Conservation (phyloP, 2,888 invertebrate species). For the Baronia brevicornis region DNA sequence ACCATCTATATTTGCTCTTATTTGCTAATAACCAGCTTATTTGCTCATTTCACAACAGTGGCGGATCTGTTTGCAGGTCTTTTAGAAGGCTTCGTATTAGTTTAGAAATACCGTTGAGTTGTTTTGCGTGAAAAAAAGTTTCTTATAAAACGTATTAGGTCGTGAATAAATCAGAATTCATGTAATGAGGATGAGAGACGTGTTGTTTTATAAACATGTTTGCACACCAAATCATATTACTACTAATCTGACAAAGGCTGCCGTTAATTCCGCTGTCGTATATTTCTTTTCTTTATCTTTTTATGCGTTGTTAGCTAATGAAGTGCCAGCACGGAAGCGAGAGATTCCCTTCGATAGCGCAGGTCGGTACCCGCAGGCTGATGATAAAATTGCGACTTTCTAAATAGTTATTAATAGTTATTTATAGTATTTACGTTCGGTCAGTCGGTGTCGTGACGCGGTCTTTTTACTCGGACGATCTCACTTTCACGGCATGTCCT, state of each 20-base stretch:
- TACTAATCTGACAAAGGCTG: background rate
- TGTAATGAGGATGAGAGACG: no score
- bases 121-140: no score
- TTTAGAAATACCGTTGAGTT: no score
- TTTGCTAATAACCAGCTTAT: no score
- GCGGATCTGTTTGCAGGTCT: background rate
- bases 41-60: no score
- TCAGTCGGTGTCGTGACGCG: constrained; percentile 36
- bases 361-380: constrained; percentile 8
- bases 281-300: constrained; percentile 6
- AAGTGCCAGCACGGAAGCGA: constrained; percentile 35
- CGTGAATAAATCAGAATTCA: no score
- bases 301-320: constrained; percentile 28
- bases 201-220: no score
- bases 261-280: background rate
- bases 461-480: constrained; percentile 34
- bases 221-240: no score
- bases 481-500: constrained; percentile 62
- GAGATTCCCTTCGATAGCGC: constrained; percentile 6
- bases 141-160: no score
- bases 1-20: constrained; percentile 28
- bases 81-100: background rate
- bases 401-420: constrained; percentile 47
- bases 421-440: constrained; percentile 25
- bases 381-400: constrained; percentile 46